Base-by-base conservation (phyloP, 2,113 vertebrate genomes). In the Scomber colias region DNA sequence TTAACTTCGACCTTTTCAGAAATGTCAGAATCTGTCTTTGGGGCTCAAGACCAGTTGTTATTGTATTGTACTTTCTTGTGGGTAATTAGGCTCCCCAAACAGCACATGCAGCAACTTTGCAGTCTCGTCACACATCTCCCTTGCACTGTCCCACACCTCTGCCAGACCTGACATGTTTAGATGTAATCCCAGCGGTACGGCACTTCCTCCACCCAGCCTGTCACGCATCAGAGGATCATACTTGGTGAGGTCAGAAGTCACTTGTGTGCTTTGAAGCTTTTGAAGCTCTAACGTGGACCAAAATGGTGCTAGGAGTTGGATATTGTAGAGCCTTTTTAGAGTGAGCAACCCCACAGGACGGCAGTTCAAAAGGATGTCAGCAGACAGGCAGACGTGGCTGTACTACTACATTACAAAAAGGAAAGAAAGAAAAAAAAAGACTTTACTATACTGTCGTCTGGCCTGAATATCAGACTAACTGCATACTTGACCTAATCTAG, bases 1-100 rank as follows among this genome's bases (percentile, higher is more conserved):
- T 93, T 90, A 92, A 71, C 66, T 48, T 21, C 83, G 85, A 90
- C 90, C 92, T 93, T 90, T 86, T 85, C 71, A 65, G 8, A 90
- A 91, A 92, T 92, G 90, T 84, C 89, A 90, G 67, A 85, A 85
- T 84, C 31, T 75, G 88, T 88, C 81, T 86, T 88, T 17, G 46
- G 80, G 69, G 61, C 71, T 78, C 24, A 30, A 30, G 69, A 49
- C 66, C 86, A 81, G 54, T 79, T 85, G 82, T 74, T 85, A 55
- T 57, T 71, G 70, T 82, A 51, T 65, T 67, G 60, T 76, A 44
- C 55, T 82, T 83, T 73, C 66, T 74, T 71, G n/a, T 7, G 64
- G 73, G 49, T 92, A 90, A 91, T 92, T 83, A 87, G 35, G 13
- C 46, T 64, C 69, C 45, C 66, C 78, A 56, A 82, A 81, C 59